Evolutionary conservation across 2,888 invertebrate genomes (phyloP).

Genomic region (Ichneumoninae sp.): DNA sequence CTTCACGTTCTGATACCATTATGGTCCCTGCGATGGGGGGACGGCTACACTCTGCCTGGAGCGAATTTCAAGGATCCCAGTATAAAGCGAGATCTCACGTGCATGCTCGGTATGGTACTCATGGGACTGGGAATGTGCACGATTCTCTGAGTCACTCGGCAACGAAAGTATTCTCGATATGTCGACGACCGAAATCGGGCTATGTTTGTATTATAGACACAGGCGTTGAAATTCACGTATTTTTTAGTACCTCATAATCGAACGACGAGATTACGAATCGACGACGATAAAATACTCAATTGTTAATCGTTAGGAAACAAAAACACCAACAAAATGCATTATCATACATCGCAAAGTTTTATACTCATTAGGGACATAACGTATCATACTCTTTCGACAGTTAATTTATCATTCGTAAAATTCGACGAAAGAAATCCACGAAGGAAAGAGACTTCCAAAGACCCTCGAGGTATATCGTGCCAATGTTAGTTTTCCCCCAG

Average conservation of each 20-base stretch:
- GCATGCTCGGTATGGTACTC: conserved; percentile 78
- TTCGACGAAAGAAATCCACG: conserved; percentile 46
- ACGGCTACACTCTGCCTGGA: conserved; percentile 77
- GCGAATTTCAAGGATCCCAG: conserved; percentile 74
- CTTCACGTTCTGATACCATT: conserved; percentile 87
- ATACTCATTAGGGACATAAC: conserved; percentile 45
- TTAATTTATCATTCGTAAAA: conserved; percentile 34
- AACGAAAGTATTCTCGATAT: conserved; percentile 14
- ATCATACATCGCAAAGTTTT: conserved; percentile 39
- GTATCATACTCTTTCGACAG: conserved; percentile 26
- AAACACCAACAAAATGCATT: not conserved
- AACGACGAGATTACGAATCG: conserved; percentile 6
- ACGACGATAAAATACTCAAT: not conserved
- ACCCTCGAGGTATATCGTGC: conserved; percentile 19
- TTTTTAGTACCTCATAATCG: conserved; percentile 42
- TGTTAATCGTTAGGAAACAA: conserved; percentile 10
- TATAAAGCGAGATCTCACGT: conserved; percentile 79
- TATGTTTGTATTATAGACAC: not conserved
- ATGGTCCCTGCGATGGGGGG: conserved; percentile 83
- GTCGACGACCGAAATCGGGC: not conserved
- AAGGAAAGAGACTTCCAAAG: conserved; percentile 43
- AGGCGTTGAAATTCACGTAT: conserved; percentile 38
- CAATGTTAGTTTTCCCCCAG: not conserved
- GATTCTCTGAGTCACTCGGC: conserved; percentile 70
- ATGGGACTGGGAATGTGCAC: conserved; percentile 81